Evolutionary conservation across 1,140 invertebrate genomes (phyloP).

Genomic region (Drosophila takahashii): DNA sequence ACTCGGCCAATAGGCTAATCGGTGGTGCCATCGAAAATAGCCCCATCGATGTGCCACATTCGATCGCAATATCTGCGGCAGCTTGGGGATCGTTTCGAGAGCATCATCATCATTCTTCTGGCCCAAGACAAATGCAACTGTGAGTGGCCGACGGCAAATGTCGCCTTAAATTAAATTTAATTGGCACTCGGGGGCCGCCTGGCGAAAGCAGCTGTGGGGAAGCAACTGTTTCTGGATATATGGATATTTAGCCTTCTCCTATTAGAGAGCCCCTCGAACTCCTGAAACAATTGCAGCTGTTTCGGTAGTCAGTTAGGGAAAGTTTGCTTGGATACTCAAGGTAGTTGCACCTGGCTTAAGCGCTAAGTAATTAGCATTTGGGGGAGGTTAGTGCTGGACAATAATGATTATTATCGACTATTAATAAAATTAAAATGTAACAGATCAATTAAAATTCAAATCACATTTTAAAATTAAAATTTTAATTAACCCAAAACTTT

Average conservation of each 20-base stretch:
- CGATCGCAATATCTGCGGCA: slow-evolving; percentile 15
- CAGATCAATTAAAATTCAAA: too few species aligned
- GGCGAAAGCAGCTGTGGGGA: slow-evolving; percentile 50
- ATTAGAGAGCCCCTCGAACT: neutral
- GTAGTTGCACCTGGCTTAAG: slow-evolving; percentile 13
- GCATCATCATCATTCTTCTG: slow-evolving; percentile 16
- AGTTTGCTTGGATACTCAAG: slow-evolving; percentile 9
- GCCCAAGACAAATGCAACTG: slow-evolving; percentile 24
- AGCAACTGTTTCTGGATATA: slow-evolving; percentile 37
- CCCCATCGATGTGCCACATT: slow-evolving; percentile 15
- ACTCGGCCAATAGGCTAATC: slow-evolving; percentile 62
- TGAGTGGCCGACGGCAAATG: slow-evolving; percentile 31
- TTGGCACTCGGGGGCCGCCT: slow-evolving; percentile 35
- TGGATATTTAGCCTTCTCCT: neutral
- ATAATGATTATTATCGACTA: neutral
- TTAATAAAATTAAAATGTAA: neutral
- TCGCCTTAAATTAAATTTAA: slow-evolving; percentile 64
- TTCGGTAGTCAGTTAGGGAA: neutral
- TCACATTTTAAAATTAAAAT: too few species aligned
- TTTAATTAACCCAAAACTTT: too few species aligned
- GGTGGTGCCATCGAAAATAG: slow-evolving; percentile 50
- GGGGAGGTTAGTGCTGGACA: slow-evolving; percentile 21
- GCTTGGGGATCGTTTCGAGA: slow-evolving; percentile 3
- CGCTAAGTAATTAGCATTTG: slow-evolving; percentile 9
- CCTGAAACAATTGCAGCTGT: slow-evolving; percentile 20